Percentiles rank a stretch among this genome's conserved stretches.
Evolutionary conservation across 1,140 invertebrate species (phyloP).

Genomic region (Caenorhabditis remanei): DNA sequence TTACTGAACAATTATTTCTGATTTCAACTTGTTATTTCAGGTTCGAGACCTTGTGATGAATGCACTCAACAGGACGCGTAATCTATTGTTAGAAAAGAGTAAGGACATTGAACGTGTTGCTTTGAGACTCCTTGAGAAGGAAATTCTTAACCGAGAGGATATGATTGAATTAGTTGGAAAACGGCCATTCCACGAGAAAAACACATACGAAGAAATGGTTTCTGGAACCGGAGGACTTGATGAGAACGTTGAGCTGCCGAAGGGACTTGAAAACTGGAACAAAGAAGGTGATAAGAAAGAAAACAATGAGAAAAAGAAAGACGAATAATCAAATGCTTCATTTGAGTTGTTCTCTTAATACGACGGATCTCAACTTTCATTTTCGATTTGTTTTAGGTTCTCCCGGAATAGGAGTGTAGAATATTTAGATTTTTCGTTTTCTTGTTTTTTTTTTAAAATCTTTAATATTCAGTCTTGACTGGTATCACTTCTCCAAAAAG

Average conservation of each 20-base stretch:
- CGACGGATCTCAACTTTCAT: conserved; percentile 49
- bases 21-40: conserved; percentile 14
- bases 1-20: not conserved
- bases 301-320: conserved; percentile 54
- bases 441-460: not conserved
- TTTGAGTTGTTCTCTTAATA: not conserved
- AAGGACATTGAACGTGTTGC: conserved; percentile 93
- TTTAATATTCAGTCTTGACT: not conserved
- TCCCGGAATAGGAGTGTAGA: not conserved
- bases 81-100: conserved; percentile 88
- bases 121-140: conserved; percentile 90
- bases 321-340: conserved; percentile 1
- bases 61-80: conserved; percentile 87
- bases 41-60: conserved; percentile 84
- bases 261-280: conserved; percentile 96
- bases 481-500: not conserved
- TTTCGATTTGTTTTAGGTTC: conserved; percentile 14
- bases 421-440: conserved; percentile 21
- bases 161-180: conserved; percentile 96
- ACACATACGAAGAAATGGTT: conserved; percentile 99
- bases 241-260: conserved; percentile 93
- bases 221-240: conserved; percentile 94
- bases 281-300: conserved; percentile 68
- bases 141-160: conserved; percentile 94
- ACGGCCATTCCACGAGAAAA: conserved; percentile 97